These are phyloP conservation scores for Athetis lepigone DNA, from an alignment of 2,888 invertebrate species.

Conservation along the genomic window DNA sequence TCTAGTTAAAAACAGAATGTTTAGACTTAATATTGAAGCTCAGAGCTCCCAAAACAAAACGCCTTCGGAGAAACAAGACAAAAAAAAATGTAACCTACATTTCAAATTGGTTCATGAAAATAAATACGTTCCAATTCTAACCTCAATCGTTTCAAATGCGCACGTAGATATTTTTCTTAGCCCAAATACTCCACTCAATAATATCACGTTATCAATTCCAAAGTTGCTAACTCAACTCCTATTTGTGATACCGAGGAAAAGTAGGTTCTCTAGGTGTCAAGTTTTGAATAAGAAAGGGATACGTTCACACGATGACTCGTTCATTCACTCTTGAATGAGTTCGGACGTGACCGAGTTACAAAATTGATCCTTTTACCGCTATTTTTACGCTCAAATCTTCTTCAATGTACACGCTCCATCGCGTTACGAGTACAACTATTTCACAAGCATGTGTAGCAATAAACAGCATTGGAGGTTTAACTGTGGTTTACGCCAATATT, in stretches of 20 bases:
- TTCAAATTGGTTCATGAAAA: neutral
- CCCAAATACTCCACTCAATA: conserved; percentile 23
- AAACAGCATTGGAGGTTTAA: conserved; percentile 23
- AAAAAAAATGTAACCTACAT: conserved; percentile 24
- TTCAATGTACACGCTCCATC: conserved; percentile 38
- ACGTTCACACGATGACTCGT: conserved; percentile 67
- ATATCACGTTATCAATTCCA: conserved; percentile 49
- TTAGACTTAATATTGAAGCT: no score
- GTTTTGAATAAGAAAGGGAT: conserved; percentile 70
- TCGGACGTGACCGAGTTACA: conserved; percentile 67
- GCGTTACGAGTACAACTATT: conserved; percentile 14
- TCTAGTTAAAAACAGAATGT: no score
- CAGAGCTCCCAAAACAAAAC: neutral
- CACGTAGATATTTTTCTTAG: conserved; percentile 23
- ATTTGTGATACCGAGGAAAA: conserved; percentile 43
- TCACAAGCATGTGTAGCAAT: neutral
- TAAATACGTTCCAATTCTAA: conserved; percentile 11
- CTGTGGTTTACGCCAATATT: conserved; percentile 9
- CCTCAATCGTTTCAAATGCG: conserved; percentile 5
- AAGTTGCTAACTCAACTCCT: conserved; percentile 39
- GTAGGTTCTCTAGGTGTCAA: conserved; percentile 64
- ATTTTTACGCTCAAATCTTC: conserved; percentile 32
- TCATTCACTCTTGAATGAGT: conserved; percentile 67
- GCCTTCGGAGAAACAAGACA: neutral
- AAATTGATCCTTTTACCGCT: conserved; percentile 37